Conservation (phyloP, 2,797 vertebrate genomes). For the Notoglanidium macrostoma region DNA sequence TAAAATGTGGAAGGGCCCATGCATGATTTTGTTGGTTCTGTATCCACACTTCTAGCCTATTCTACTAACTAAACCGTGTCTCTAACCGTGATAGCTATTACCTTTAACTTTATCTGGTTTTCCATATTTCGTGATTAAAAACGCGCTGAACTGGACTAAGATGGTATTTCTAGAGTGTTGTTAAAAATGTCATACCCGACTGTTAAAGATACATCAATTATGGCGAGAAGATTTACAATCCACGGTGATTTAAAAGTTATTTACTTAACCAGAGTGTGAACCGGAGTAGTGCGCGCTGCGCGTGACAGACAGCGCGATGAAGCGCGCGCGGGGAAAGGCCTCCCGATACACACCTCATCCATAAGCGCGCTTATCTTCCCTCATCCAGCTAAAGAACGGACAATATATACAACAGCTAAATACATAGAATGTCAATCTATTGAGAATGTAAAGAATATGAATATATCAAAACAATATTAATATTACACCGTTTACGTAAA, state of each 20-base stretch:
- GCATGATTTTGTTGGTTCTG: neutral
- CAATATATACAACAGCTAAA: neutral
- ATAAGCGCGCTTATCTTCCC: neutral
- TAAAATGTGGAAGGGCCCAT: conserved; percentile 48
- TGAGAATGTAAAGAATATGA: neutral
- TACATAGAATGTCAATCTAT: neutral
- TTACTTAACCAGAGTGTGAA: conserved; percentile 55
- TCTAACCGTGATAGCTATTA: neutral
- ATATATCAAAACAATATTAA: neutral
- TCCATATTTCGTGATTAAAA: neutral
- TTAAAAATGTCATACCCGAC: neutral
- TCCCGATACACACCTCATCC: conserved; percentile 11
- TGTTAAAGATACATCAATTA: conserved; percentile 14
- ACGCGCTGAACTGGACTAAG: neutral
- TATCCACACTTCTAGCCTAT: neutral
- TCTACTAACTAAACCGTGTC: too few relatives aligned
- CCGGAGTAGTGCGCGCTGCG: conserved; percentile 6
- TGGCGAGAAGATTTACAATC: conserved; percentile 5
- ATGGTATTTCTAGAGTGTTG: neutral
- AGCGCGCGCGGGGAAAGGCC: conserved; percentile 49
- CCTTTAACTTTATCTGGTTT: neutral
- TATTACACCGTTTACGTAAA: neutral
- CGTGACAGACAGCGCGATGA: conserved; percentile 63
- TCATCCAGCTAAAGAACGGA: neutral
- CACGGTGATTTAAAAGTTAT: conserved; percentile 28